Base-by-base conservation (phyloP, 2,113 vertebrate genomes). In the Mirounga angustirostris region DNA sequence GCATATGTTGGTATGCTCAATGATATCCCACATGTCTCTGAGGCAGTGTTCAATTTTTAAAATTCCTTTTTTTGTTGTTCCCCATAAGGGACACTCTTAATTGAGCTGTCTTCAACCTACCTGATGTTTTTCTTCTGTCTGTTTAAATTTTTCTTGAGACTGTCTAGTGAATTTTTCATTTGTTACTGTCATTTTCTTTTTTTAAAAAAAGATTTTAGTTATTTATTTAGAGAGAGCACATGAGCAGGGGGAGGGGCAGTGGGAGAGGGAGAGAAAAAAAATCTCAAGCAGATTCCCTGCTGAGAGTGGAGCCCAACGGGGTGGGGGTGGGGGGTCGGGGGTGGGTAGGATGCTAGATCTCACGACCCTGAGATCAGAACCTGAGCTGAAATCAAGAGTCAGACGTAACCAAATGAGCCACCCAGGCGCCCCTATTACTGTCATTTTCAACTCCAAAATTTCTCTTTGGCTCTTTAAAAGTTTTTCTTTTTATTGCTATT, bases 361-460 rank as follows among this genome's bases (percentile, higher is more conserved):
- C 30, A 67, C 2, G 16, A 67, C 30, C 33, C 65, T 67, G 30
- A n/a, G 30, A 67, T 69, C 65, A 69, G 3, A 7, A 69, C 33
- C 65, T n/a, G 33, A 69, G 65, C 16, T 18, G 33, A n/a, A 67
- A n/a, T 26, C 65, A 67, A n/a, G 30, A 69, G 33, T 18, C 33
- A 69, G 65, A 69, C 16, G 8, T 16, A 69, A n/a, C 16, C 16
- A 19, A n/a, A 33, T n/a, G 65, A 69, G 7, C 65, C 33, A n/a
- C 16, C 33, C 65, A 69, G 15, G 33, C 4, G 0, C 33, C 30
- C 33, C 14, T n/a, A n/a, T 80, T 74, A 26, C 73, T 93, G 36
- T 58, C n/a, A 56, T 91, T 91, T 94, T 91, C 43, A 65, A 74
- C 13, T 81, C 18, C 36, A 67, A 16, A 94, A 58, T 91, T 94